phyloP scores from a whole-genome alignment of 2,113 vertebrate genomes.

The Vombatus ursinus region DNA sequence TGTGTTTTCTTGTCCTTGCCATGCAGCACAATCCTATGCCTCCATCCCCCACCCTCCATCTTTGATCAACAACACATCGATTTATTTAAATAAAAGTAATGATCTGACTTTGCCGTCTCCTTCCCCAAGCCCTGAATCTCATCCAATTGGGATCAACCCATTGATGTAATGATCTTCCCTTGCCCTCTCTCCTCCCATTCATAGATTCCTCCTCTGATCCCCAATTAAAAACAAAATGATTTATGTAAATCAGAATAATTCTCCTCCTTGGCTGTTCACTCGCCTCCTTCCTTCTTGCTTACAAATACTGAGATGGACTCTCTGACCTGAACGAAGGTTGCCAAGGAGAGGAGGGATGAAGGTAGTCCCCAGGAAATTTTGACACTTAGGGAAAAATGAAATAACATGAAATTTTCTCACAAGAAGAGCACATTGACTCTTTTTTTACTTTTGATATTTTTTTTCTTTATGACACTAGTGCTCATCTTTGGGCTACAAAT shows the following conservation, averaged over 20 bases:
- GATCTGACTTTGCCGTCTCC: slow-evolving; percentile 58
- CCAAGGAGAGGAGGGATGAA: neutral
- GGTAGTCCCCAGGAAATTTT: neutral
- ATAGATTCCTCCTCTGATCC: slow-evolving; percentile 74
- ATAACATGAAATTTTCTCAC: neutral
- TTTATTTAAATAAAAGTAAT: slow-evolving; percentile 82
- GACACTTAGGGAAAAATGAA: neutral
- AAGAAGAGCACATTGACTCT: neutral
- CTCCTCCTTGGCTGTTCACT: slow-evolving; percentile 76
- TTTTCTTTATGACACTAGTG: neutral
- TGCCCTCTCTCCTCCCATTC: slow-evolving; percentile 65
- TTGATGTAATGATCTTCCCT: slow-evolving; percentile 76
- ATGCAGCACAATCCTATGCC: neutral
- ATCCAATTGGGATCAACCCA: slow-evolving; percentile 73
- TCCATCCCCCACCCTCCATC: slow-evolving; percentile 46
- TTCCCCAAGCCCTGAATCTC: slow-evolving; percentile 69
- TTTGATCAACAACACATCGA: slow-evolving; percentile 79
- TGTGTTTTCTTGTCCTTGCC: slow-evolving; percentile 64
- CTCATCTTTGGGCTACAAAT: neutral
- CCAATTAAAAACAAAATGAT: slow-evolving; percentile 83
- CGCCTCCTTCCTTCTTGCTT: slow-evolving; percentile 75
- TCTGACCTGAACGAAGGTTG: slow-evolving; percentile 25
- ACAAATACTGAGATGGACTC: slow-evolving; percentile 54
- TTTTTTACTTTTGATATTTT: neutral
- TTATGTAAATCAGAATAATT: slow-evolving; percentile 82